These are phyloP conservation scores for Xiphias gladius DNA, from an alignment of 2,113 vertebrate genomes.

Conservation along the genomic window DNA sequence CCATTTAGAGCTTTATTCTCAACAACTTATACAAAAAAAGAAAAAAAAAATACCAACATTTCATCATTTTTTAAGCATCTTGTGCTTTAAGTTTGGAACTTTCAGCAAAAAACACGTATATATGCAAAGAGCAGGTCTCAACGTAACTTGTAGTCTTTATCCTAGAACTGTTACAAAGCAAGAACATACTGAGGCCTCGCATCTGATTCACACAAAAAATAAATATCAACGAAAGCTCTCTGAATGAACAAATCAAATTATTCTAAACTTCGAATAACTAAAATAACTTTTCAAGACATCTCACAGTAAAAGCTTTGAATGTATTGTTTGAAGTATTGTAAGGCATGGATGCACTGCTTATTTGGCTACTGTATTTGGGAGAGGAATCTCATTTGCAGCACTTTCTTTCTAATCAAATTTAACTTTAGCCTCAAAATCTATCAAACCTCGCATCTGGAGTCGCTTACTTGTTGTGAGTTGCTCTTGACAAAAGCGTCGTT, in stretches of 20 bases:
- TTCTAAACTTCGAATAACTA: neutral
- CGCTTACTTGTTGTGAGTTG: neutral
- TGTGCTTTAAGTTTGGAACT: neutral
- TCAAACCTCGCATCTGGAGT: constrained; percentile 16
- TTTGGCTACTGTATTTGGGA: neutral
- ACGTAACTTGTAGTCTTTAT: neutral
- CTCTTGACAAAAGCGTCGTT: neutral
- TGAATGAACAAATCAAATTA: neutral
- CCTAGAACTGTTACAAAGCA: neutral
- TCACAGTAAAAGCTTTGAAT: neutral
- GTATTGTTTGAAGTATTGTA: neutral
- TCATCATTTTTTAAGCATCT: neutral
- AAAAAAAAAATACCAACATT: neutral
- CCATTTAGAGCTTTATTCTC: neutral
- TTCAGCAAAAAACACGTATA: neutral
- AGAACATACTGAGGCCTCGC: neutral
- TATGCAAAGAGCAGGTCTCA: neutral
- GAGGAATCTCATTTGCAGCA: neutral
- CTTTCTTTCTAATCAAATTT: neutral
- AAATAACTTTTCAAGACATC: neutral
- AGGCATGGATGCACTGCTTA: neutral
- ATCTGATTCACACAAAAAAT: neutral
- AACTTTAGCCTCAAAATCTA: neutral
- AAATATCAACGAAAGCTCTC: neutral
- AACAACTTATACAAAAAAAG: no score